Evolutionary conservation across 2,888 invertebrate genomes (phyloP).

Genomic region (Drosophila neonasuta): DNA sequence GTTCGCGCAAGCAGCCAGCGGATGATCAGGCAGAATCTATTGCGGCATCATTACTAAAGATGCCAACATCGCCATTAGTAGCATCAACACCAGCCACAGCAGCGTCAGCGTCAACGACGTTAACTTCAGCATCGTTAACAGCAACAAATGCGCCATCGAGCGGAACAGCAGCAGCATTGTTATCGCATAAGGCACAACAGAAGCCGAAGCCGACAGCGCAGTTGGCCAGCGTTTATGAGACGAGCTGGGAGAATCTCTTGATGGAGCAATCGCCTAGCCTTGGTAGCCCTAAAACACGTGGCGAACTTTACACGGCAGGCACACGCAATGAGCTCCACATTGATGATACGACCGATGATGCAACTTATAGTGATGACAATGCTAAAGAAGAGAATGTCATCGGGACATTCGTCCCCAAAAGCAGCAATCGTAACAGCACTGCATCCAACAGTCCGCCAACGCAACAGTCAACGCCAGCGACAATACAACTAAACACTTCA

Average conservation of each 20-base stretch:
- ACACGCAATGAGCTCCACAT: slow-evolving; percentile 64
- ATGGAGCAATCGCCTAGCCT: slow-evolving; percentile 69
- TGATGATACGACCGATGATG: slow-evolving; percentile 54
- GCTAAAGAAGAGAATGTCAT: slow-evolving; percentile 33
- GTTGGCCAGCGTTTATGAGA: slow-evolving; percentile 83
- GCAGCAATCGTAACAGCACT: slow-evolving; percentile 62
- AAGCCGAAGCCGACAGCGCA: slow-evolving; percentile 80
- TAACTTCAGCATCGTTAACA: background rate
- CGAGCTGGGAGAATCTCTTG: slow-evolving; percentile 82
- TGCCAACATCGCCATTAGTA: slow-evolving; percentile 1
- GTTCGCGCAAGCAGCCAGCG: slow-evolving; percentile 58
- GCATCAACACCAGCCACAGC: slow-evolving; percentile 2
- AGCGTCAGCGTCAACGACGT: background rate
- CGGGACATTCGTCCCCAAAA: background rate
- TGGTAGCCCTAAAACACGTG: slow-evolving; percentile 26
- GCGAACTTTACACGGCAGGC: background rate
- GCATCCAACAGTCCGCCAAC: slow-evolving; percentile 51
- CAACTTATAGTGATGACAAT: slow-evolving; percentile 30
- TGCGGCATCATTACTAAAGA: background rate
- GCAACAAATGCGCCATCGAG: background rate
- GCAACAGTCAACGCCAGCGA: slow-evolving; percentile 32
- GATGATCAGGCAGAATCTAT: slow-evolving; percentile 23
- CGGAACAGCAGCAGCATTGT: slow-evolving; percentile 23
- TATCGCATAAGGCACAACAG: slow-evolving; percentile 68
- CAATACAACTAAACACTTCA: slow-evolving; percentile 27